Evolutionary conservation across 2,113 vertebrate species (phyloP).

Genomic region (Pygoscelis antarcticus): DNA sequence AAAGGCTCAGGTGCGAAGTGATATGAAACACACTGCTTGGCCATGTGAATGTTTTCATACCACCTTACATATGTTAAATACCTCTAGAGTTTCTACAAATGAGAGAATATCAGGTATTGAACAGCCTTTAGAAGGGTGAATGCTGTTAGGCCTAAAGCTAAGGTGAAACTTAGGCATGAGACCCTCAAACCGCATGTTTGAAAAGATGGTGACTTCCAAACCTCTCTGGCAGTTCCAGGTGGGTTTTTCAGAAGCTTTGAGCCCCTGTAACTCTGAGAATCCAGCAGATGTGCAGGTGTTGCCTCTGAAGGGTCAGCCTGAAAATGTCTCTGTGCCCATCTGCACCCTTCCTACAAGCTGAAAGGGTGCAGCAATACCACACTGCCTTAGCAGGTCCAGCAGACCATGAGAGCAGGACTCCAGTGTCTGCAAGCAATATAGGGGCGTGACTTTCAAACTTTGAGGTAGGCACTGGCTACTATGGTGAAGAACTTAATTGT

Average conservation of each 20-base stretch:
- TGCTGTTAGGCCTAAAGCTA: background rate
- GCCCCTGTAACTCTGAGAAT: background rate
- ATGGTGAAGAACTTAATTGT: background rate
- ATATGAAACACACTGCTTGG: background rate
- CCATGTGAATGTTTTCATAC: background rate
- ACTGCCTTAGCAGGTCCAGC: background rate
- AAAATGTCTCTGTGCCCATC: background rate
- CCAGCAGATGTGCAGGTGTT: background rate
- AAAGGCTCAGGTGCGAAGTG: background rate
- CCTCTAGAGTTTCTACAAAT: background rate
- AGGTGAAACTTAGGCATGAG: background rate
- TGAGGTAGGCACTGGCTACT: background rate
- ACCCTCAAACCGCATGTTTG: background rate
- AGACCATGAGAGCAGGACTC: background rate
- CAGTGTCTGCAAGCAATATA: accelerated
- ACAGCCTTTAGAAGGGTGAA: background rate
- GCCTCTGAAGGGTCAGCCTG: background rate
- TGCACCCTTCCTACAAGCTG: background rate
- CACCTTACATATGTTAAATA: background rate
- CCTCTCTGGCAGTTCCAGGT: background rate
- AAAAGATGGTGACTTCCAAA: background rate
- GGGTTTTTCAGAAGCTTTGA: background rate
- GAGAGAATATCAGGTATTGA: background rate
- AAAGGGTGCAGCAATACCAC: background rate
- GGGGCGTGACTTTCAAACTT: background rate